Evolutionary conservation across 2,113 vertebrate species (phyloP), one percentile per base, ranked within the genome.

Genomic region (Bucco capensis): DNA sequence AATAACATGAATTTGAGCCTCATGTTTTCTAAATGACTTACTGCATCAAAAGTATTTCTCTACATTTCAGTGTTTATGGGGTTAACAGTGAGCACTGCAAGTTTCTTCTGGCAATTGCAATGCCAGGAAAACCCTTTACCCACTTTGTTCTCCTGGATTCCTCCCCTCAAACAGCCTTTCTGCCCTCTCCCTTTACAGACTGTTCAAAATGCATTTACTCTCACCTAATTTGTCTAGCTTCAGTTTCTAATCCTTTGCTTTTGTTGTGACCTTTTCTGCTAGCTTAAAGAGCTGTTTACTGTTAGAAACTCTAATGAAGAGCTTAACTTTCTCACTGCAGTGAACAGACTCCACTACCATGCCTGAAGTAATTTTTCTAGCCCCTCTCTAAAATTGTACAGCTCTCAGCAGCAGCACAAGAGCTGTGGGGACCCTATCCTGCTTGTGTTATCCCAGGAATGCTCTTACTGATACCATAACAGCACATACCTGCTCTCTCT

Each of bases 181-280:
- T 88, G 35, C 15, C 47, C 21, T 77, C 17, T 81, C 33, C 69
- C 37, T 75, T 57, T 83, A 11, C 75, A 57, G 74, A 54, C 19
- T 80, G 21, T 54, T 67, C 23, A 73, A 76, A 88, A 56, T 61
- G 57, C 60, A 77, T 8, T 81, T 88, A 54, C 11, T 54, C 31
- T 77, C 51, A 66, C 51, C 51, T 91, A 42, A 83, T 89, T 91
- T 86, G 19, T 85, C 82, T 83, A 51, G 37, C 19, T 92, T 89
- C 14, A 27, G 14, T 89, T 89, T 73, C 31, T 58, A 91, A 86
- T 83, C 27, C 38, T 89, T 73, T 77, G 44, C 47, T 85, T 83
- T 94, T 87, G 18, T 91, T 94, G 82, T 88, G 89, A 85, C 8
- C 0, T 93, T 72, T 90, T 81, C 31, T 67, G 21, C 16, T 81